phyloP scores from a whole-genome alignment of 2,888 invertebrate genomes.

The Cabera pusaria region DNA sequence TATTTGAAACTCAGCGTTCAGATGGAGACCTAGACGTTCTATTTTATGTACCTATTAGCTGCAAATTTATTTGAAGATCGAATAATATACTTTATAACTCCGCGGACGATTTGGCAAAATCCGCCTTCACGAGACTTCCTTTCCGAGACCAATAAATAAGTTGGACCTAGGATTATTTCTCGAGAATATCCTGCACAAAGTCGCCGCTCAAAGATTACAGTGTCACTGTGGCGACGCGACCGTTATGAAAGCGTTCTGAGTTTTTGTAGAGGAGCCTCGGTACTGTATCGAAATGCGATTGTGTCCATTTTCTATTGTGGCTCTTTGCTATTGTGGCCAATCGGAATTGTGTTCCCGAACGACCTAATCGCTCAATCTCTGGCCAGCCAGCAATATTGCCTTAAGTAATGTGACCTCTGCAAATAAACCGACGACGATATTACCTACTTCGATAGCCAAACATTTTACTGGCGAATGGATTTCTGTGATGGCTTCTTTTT shows the following conservation, averaged over 20 bases:
- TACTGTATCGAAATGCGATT: constrained; percentile 35
- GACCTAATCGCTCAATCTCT: constrained; percentile 33
- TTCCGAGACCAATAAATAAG: no score
- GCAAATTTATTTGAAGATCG: no score
- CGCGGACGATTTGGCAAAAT: constrained; percentile 3
- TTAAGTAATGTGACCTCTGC: constrained; percentile 29
- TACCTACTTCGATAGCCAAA: constrained; percentile 20
- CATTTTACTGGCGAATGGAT: constrained; percentile 8
- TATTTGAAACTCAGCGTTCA: no score
- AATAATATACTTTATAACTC: no score
- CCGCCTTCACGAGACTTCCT: no score
- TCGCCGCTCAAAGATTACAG: constrained; percentile 3
- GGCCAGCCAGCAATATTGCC: constrained; percentile 28
- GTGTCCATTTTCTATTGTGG: constrained; percentile 36
- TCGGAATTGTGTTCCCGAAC: constrained; percentile 31
- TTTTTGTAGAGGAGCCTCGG: constrained; percentile 14
- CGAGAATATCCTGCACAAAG: neutral
- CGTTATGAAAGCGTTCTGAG: constrained; percentile 13
- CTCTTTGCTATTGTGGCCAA: constrained; percentile 27
- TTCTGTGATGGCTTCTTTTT: constrained; percentile 4
- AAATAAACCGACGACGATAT: constrained; percentile 28
- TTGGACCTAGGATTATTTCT: no score
- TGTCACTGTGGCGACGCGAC: neutral
- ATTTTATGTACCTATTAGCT: no score
- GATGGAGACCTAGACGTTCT: no score